Evolutionary conservation across 2,797 vertebrate genomes (phyloP), one percentile per base, ranked within the genome.

Genomic region (Pangasius mekongensis): DNA sequence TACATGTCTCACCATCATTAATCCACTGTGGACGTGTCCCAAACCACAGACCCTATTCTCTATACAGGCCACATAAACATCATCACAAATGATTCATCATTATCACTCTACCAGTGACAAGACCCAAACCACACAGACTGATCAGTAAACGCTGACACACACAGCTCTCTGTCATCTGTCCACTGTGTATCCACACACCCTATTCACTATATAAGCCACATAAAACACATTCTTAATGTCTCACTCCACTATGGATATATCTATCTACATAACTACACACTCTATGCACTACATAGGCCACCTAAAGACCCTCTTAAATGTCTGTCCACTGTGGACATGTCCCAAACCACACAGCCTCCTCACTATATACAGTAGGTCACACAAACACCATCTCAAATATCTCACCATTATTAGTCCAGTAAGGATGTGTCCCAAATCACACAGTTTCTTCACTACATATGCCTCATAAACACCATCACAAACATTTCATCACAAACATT

Each of bases 41-140:
- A 58, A 73, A 85, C 33, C 24, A 43, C 84, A 74, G 69, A 54
- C 14, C n/a, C 22, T 60, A 8, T 60, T 47, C 22, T 74, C 33
- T 74, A 74, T 85, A 73, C 69, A 60, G 52, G 24, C 16, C 36
- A 74, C 36, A 85, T 67, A 89, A 87, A 71, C 56, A 82, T 87
- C 83, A 85, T 76, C 76, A 87, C 62, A 87, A 74, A 90, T 85
- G 69, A 76, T 39, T 85, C 67, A 71, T 74, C 30, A 85, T 74
- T 60, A 85, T 73, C 67, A n/a, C 52, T 60, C 69, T 33, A 74
- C 33, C 16, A 0, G 24, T 74, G 84, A 58, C 67, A 85, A 36
- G 22, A 73, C 11, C 33, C 67, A 58, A 73, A 58, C 52, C 30
- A 73, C 84, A 74, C 52, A 60, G 13, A 85, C 30, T 54, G 47